Conservation (phyloP, 2,888 invertebrate genomes). For the Thera obeliscata region DNA sequence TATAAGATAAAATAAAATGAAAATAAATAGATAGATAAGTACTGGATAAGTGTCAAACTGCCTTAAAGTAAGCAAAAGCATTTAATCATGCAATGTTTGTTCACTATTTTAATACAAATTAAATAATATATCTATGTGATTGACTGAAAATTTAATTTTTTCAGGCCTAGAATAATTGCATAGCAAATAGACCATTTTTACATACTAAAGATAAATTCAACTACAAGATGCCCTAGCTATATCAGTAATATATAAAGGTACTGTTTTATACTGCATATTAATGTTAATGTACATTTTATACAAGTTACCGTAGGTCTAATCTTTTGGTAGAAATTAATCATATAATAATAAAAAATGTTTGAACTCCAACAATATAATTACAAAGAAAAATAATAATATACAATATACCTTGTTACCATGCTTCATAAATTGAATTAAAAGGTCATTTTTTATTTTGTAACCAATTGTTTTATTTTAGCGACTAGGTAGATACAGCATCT, state of each 20-base stretch:
- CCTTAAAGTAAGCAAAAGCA: conserved; percentile 45
- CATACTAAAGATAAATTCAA: conserved; percentile 67
- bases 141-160: conserved; percentile 63
- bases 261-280: conserved; percentile 77
- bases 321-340: conserved; percentile 78
- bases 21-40: conserved; percentile 20
- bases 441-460: conserved; percentile 84
- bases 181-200: conserved; percentile 67
- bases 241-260: conserved; percentile 65
- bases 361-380: conserved; percentile 68
- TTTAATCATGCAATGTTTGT: conserved; percentile 50
- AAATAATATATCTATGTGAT: conserved; percentile 45
- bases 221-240: conserved; percentile 67
- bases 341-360: conserved; percentile 75
- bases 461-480: conserved; percentile 57
- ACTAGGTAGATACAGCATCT: too few relatives aligned
- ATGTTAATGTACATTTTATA: conserved; percentile 80
- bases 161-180: conserved; percentile 71
- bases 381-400: conserved; percentile 78
- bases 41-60: conserved; percentile 39
- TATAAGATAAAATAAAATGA: conserved; percentile 14
- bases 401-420: conserved; percentile 83
- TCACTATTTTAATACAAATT: conserved; percentile 48
- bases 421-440: conserved; percentile 83
- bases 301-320: conserved; percentile 83